A percentile compares a stretch with the other conserved stretches of the same genome.
These are phyloP conservation scores for Sesamia inferens DNA, from an alignment of 2,888 invertebrate species.

Conservation along the genomic window DNA sequence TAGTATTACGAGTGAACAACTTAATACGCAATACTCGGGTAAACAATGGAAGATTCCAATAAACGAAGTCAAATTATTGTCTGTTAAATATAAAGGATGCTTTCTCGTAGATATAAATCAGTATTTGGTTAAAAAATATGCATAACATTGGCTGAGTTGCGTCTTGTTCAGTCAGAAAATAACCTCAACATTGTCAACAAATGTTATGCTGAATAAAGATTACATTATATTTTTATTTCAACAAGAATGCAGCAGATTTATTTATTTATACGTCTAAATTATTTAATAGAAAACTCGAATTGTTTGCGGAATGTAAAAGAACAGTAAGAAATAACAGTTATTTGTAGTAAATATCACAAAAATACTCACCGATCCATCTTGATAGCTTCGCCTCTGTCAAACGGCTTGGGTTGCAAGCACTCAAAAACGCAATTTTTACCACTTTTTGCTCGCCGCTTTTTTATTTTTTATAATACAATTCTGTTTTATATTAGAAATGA, in stretches of 20 bases:
- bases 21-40: background rate
- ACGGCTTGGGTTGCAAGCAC: constrained; percentile 47
- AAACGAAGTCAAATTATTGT: background rate
- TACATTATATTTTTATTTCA: background rate
- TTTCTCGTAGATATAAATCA: background rate
- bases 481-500: too few relatives aligned
- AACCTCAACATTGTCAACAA: constrained; percentile 17
- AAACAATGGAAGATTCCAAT: background rate
- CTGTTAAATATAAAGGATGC: background rate
- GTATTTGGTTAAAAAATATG: background rate
- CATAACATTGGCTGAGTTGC: background rate
- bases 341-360: constrained; percentile 37
- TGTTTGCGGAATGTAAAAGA: background rate
- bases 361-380: constrained; percentile 56
- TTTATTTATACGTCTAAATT: background rate
- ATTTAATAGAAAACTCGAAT: background rate
- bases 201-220: background rate
- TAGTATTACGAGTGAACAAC: background rate
- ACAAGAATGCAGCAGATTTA: background rate
- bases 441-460: background rate
- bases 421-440: background rate
- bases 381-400: constrained; percentile 26
- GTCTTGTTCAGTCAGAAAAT: constrained; percentile 1
- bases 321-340: constrained; percentile 42
- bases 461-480: background rate